These are phyloP conservation scores for Papilio gigon DNA, from an alignment of 2,888 invertebrate species.

Conservation along the genomic window DNA sequence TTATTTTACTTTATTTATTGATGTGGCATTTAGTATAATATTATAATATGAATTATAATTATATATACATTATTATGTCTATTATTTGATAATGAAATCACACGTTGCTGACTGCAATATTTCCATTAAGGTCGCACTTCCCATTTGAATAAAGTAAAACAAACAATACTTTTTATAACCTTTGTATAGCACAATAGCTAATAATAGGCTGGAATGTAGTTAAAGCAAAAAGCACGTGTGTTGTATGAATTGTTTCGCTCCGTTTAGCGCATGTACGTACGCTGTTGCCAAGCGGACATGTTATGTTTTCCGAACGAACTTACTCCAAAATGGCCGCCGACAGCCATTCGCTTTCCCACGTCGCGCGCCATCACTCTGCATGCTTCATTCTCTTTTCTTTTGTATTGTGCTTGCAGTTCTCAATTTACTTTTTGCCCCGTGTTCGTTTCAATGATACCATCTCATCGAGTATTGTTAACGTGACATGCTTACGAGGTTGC, in stretches of 20 bases:
- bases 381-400: conserved; percentile 72
- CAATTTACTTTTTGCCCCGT: conserved; percentile 60
- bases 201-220: conserved; percentile 66
- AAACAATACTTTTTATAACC: background rate
- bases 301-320: conserved; percentile 74
- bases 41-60: no score
- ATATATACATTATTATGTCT: background rate
- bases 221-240: conserved; percentile 78
- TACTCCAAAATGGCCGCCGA: conserved; percentile 76
- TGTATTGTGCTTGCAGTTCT: conserved; percentile 66
- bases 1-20: conserved; percentile 33
- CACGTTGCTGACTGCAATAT: background rate
- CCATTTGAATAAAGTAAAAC: background rate
- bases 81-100: background rate
- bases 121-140: background rate
- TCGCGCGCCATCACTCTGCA: conserved; percentile 69
- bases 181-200: conserved; percentile 60
- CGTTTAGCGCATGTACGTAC: conserved; percentile 70
- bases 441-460: conserved; percentile 52
- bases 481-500: conserved; percentile 25
- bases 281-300: conserved; percentile 79
- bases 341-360: conserved; percentile 81
- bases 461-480: conserved; percentile 45
- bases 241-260: conserved; percentile 75
- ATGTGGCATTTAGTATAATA: conserved; percentile 31